Percentiles rank a stretch among this genome's conserved stretches.
Conservation (phyloP, 1,140 invertebrate genomes). For the Drosophila carrolli region DNA sequence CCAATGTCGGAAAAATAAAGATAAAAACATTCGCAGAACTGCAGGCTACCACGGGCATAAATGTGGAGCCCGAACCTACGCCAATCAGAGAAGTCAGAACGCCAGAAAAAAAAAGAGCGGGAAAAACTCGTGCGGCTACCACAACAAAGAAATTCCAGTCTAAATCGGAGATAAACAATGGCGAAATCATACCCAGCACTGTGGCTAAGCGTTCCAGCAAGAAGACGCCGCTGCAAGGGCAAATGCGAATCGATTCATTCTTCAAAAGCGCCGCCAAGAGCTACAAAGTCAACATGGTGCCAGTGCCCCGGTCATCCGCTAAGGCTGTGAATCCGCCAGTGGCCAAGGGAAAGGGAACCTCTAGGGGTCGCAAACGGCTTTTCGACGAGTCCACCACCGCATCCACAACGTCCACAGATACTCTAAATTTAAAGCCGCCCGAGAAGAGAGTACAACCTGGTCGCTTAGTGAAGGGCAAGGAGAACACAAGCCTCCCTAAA, state of each 20-base stretch:
- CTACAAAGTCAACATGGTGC: constrained; percentile 44
- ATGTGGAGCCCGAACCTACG: neutral
- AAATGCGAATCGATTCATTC: constrained; percentile 67
- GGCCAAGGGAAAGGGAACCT: constrained; percentile 2
- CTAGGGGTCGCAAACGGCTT: constrained; percentile 61
- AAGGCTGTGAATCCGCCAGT: neutral
- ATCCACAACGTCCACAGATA: neutral
- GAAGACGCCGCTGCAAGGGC: constrained; percentile 59
- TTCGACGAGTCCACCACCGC: constrained; percentile 46
- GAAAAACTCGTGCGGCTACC: constrained; percentile 47
- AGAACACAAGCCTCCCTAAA: constrained; percentile 2
- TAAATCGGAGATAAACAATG: neutral
- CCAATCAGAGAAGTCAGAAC: constrained; percentile 7
- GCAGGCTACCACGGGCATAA: constrained; percentile 1
- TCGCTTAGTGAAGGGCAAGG: constrained; percentile 46
- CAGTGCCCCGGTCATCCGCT: neutral
- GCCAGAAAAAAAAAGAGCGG: constrained; percentile 52
- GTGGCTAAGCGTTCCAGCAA: constrained; percentile 43
- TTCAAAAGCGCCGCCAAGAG: constrained; percentile 68
- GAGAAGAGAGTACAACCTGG: constrained; percentile 36
- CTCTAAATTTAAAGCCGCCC: neutral
- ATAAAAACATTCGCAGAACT: constrained; percentile 48
- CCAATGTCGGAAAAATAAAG: constrained; percentile 56
- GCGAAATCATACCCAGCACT: constrained; percentile 16
- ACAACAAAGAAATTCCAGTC: constrained; percentile 48